phyloP scores from a whole-genome alignment of 1,140 invertebrate genomes.

The Heliconius congener region DNA sequence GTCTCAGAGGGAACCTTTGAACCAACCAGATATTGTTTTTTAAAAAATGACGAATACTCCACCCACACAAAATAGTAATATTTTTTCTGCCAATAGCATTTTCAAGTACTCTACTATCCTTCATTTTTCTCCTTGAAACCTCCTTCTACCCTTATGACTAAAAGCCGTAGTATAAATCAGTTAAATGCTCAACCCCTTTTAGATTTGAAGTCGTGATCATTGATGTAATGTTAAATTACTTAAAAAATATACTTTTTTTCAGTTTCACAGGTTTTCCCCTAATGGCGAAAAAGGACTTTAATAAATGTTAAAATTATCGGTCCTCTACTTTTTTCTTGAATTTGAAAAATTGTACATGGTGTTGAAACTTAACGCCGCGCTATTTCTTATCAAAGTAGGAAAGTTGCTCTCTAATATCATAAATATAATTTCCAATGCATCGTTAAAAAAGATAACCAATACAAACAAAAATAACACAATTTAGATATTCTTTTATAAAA shows the following conservation, averaged over 20 bases:
- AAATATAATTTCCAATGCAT: not conserved
- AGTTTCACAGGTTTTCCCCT: too few species aligned
- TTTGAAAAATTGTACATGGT: too few species aligned
- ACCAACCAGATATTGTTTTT: too few species aligned
- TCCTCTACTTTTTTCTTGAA: too few species aligned
- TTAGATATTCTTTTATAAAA: constrained; percentile 7
- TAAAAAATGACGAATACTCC: not conserved
- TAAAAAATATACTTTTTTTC: not conserved
- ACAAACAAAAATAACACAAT: not conserved
- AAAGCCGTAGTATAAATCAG: too few species aligned
- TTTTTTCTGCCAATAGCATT: not conserved
- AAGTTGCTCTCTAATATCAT: not conserved
- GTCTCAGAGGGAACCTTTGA: not conserved
- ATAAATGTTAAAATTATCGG: not conserved
- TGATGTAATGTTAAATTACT: not conserved
- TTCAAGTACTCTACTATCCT: too few species aligned
- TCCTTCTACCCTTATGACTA: too few species aligned
- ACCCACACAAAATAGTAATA: too few species aligned
- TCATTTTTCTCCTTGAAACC: too few species aligned
- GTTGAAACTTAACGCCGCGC: too few species aligned
- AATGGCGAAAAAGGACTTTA: not conserved
- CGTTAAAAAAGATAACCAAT: not conserved
- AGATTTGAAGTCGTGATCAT: not conserved
- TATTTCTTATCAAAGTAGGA: not conserved
- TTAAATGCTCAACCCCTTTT: not conserved